Base-by-base conservation (phyloP, 1,140 invertebrate species). In the Oncopeltus fasciatus region DNA sequence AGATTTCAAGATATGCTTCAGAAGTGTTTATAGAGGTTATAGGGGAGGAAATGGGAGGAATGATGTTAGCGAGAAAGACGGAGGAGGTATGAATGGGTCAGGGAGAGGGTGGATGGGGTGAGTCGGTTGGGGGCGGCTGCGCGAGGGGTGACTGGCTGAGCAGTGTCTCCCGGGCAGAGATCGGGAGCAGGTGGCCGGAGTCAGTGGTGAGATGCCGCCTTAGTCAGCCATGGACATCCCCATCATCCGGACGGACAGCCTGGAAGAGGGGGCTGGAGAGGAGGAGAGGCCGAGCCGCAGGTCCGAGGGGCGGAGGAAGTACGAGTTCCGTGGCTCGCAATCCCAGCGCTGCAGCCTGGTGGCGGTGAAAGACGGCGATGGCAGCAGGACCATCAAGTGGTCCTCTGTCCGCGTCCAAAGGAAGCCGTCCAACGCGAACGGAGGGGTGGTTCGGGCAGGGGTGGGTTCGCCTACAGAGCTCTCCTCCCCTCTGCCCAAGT, bases 351-450 rank as follows among this genome's bases (percentile, higher is more conserved):
- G 65, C 44, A 66, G 65, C 1, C 33, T 69, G 24, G 65, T 69
- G 8, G 59, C 67, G 16, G 63, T 65, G 12, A 58, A 60, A 31
- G 66, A 67, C 31, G 61, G 62, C 12, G 67, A 66, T 18, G 60
- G 61, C 1, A 57, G 65, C 47, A 27, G 49, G 16, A 66, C 64
- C 14, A 62, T 67, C 43, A 67, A 66, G 57, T 68, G 68, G 68
- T 67, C 66, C 26, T 65, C 63, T 57, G 65, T 68, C 18, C 47
- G 63, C 33, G 59, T 65, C 20, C 57, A 31, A 1, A 47, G 66
- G 27, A 67, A 64, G 57, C 58, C 61, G 12, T 67, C 68, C 20
- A 47, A 65, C 20, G 67, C 60, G 31, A 68, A 69, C 58, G 68
- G 67, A 1, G 66, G 66, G 9, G 57, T 69, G 51, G 61, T 66